Evolutionary conservation across 1,140 invertebrate genomes (phyloP).

Genomic region (Aphaenogaster ashmeadi): DNA sequence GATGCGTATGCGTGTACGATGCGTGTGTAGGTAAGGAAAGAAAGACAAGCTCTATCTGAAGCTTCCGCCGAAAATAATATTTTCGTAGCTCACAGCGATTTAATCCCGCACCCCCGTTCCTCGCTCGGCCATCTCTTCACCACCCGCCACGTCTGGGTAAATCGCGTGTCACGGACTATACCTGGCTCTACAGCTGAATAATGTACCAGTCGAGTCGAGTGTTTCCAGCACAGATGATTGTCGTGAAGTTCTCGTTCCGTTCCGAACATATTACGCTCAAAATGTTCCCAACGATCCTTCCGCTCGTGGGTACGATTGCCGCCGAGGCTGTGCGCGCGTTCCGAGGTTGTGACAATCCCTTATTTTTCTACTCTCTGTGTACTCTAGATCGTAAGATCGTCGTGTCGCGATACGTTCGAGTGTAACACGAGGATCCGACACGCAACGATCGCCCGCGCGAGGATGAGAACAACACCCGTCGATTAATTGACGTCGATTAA

Average conservation of each 20-base stretch:
- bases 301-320: neutral
- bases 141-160: neutral
- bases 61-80: slow-evolving; percentile 73
- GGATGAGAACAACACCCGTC: neutral
- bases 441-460: neutral
- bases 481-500: neutral
- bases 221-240: neutral
- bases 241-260: slow-evolving; percentile 33
- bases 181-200: slow-evolving; percentile 16
- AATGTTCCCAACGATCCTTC: slow-evolving; percentile 5
- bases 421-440: neutral
- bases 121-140: neutral
- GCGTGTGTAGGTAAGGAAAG: slow-evolving; percentile 53
- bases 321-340: slow-evolving; percentile 14
- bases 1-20: slow-evolving; percentile 65
- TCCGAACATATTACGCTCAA: slow-evolving; percentile 40
- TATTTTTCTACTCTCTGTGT: slow-evolving; percentile 68
- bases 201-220: neutral
- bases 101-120: slow-evolving; percentile 55
- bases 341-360: slow-evolving; percentile 65
- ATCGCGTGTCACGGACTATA: slow-evolving; percentile 9
- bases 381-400: slow-evolving; percentile 29
- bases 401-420: neutral
- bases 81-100: slow-evolving; percentile 79
- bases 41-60: slow-evolving; percentile 43